Evolutionary conservation across 2,888 invertebrate species (phyloP).

Genomic region (Agrenia bidenticulata): DNA sequence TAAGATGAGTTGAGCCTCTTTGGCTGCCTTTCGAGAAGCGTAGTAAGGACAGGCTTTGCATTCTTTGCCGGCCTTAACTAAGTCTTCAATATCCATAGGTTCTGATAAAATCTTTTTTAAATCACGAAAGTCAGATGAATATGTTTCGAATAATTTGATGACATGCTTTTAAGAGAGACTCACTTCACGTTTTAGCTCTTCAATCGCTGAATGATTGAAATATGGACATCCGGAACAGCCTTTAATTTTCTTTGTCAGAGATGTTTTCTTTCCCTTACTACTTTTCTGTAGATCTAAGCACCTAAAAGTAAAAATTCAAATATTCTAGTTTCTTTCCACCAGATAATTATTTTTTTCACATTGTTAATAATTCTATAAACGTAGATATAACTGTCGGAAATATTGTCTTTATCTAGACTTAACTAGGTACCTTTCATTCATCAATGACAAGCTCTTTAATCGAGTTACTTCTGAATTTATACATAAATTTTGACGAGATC

Average conservation of each 20-base stretch:
- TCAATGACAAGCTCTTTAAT: conserved; percentile 72
- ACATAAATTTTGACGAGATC: conserved; percentile 90
- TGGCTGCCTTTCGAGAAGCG: conserved; percentile 76
- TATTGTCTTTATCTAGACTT: too few relatives aligned
- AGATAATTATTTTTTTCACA: too few relatives aligned
- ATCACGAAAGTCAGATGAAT: too few relatives aligned
- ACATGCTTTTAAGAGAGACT: too few relatives aligned
- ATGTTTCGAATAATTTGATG: background rate
- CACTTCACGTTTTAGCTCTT: conserved; percentile 60
- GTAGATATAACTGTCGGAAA: too few relatives aligned
- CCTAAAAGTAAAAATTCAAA: conserved; percentile 56
- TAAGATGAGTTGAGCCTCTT: conserved; percentile 76
- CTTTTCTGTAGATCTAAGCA: conserved; percentile 76
- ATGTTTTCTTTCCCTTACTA: conserved; percentile 62
- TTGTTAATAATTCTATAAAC: too few relatives aligned
- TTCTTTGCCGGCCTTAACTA: conserved; percentile 67
- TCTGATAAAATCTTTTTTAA: conserved; percentile 60
- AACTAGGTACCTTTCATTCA: conserved; percentile 74
- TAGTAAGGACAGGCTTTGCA: conserved; percentile 91
- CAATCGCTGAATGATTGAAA: conserved; percentile 65
- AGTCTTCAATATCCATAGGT: conserved; percentile 84
- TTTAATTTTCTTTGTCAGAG: conserved; percentile 64
- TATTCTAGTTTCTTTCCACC: background rate
- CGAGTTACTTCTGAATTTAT: conserved; percentile 77
- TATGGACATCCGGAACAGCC: conserved; percentile 68